Percentiles rank a stretch among this genome's conserved stretches.
These are phyloP conservation scores for Drosophila insularis DNA, from an alignment of 1,140 invertebrate genomes.

Conservation along the genomic window DNA sequence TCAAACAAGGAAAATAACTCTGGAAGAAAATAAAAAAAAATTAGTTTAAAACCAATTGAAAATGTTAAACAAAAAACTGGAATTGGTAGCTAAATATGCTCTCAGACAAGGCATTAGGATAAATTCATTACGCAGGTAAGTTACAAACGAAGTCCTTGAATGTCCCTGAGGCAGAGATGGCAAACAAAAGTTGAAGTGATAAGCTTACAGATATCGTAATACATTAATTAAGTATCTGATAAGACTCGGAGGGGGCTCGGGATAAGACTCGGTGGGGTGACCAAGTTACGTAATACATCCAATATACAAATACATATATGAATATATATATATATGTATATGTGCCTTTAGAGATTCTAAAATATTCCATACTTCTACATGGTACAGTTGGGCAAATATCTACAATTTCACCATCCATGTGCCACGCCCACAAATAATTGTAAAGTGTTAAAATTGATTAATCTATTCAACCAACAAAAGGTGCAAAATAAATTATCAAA, in stretches of 20 bases:
- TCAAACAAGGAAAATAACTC: not conserved
- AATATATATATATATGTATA: not conserved
- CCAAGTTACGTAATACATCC: not conserved
- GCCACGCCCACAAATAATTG: not conserved
- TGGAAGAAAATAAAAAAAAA: not conserved
- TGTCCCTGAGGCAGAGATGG: not conserved
- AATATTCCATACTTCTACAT: not conserved
- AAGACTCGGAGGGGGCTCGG: not conserved
- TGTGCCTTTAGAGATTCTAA: not conserved
- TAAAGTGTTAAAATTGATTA: not conserved
- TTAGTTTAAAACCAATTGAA: conserved; percentile 21
- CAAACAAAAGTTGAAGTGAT: not conserved
- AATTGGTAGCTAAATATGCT: conserved; percentile 42
- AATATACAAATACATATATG: not conserved
- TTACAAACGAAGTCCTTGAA: conserved; percentile 2
- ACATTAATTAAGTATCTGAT: not conserved
- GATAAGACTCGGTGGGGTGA: not conserved
- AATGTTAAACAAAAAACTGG: conserved; percentile 53
- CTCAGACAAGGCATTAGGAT: conserved; percentile 24
- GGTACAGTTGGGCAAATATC: not conserved
- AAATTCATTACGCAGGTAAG: conserved; percentile 47
- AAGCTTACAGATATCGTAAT: not conserved
- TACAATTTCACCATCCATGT: not conserved
- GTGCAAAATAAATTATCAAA: not conserved
- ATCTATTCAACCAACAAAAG: not conserved